Percentiles rank a stretch among this genome's conserved stretches.
Conservation (phyloP, 2,888 invertebrate species). For the Nomada fabriciana region DNA sequence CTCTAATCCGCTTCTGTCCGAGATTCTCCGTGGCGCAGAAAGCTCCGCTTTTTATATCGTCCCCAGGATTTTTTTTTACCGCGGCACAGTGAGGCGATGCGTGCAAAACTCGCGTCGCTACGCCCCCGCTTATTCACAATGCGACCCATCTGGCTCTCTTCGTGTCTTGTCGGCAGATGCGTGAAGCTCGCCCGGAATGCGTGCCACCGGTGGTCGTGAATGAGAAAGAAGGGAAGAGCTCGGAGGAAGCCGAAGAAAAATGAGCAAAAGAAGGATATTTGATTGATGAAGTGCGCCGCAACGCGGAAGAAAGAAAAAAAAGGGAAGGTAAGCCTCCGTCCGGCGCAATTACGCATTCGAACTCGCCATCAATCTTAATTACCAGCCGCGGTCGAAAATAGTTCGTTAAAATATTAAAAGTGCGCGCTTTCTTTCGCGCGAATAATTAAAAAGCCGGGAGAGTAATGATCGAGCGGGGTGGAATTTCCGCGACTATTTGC, state of each 20-base stretch:
- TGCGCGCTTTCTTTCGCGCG: slow-evolving; percentile 57
- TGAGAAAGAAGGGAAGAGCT: background rate
- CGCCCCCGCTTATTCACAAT: slow-evolving; percentile 64
- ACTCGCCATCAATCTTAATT: slow-evolving; percentile 74
- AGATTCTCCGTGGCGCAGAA: slow-evolving; percentile 24
- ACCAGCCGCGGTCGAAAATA: slow-evolving; percentile 65
- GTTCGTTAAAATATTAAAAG: slow-evolving; percentile 72
- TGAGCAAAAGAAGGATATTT: slow-evolving; percentile 51
- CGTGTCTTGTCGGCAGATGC: slow-evolving; percentile 53
- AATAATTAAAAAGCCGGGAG: slow-evolving; percentile 67
- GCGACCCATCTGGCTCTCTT: slow-evolving; percentile 48
- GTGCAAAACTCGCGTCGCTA: slow-evolving; percentile 39
- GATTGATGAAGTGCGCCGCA: slow-evolving; percentile 71
- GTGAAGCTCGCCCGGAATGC: slow-evolving; percentile 66
- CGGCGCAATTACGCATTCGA: slow-evolving; percentile 72
- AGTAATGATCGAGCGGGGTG: slow-evolving; percentile 44
- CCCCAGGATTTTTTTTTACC: slow-evolving; percentile 18
- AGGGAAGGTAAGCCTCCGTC: slow-evolving; percentile 63
- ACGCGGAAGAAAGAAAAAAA: slow-evolving; percentile 27
- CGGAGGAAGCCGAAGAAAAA: background rate
- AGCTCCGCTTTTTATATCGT: slow-evolving; percentile 29
- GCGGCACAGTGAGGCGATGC: slow-evolving; percentile 46
- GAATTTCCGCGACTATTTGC: slow-evolving; percentile 18
- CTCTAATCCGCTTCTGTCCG: slow-evolving; percentile 32
- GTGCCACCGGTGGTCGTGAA: slow-evolving; percentile 50